Evolutionary conservation across 1,140 invertebrate genomes (phyloP), one percentile per base, ranked within the genome.

Genomic region (Gerris buenoi): DNA sequence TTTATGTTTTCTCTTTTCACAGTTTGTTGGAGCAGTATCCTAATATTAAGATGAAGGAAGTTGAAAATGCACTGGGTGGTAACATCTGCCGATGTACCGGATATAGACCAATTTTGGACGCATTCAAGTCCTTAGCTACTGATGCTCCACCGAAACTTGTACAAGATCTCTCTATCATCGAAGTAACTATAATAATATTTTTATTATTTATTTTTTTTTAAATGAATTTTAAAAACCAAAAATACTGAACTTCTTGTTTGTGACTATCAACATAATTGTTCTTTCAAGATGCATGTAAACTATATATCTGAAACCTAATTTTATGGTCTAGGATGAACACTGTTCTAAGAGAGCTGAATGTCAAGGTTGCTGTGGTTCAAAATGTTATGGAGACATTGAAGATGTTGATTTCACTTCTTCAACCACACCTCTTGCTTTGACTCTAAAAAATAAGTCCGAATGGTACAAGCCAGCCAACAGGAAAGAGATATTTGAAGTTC

Each of bases 71-170:
- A 0, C 86, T 91, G 72, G 87, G 86, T 1, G 84, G 91, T 64
- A 93, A 92, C 73, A 83, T 94, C 22, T 94, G 91, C 68, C 82
- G 91, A 63, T 94, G 91, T 74, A 94, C 91, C 0, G 91, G 91
- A 0, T 94, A 93, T 72, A 79, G 91, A 68, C 85, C 91, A 1
- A 93, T 94, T 73, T 78, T 91, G 46, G 88, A 91, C 69, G 83
- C 88, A 26, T 91, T 91, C 74, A 82, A 81, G 70, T 77, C 79
- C 1, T 76, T 82, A 64, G 74, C 75, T 26, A 64, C 64, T 1
- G 76, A 79, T 68, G 77, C 73, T 29, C 26, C 62, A 18, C 18
- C 28, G 22, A 29, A 64, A 18, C 63, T 64, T 61, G 33, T 46
- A 10, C 5, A 46, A 46, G 18, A 46, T 46, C 33, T 46, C 33